phyloP scores from a whole-genome alignment of 2,113 vertebrate genomes.

The Myiozetetes cayanensis region DNA sequence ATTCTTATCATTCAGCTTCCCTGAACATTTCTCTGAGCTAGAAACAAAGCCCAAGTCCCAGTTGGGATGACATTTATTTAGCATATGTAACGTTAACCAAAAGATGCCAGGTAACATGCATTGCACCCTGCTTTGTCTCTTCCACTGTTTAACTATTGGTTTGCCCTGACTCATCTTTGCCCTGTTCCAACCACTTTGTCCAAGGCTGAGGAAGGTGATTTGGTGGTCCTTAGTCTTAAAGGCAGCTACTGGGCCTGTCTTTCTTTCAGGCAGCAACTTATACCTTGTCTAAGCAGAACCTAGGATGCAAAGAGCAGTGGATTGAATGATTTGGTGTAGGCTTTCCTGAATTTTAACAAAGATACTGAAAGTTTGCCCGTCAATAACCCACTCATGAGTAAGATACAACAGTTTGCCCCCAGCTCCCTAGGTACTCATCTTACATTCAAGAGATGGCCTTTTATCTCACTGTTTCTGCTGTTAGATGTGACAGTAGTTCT shows the following conservation, averaged over 20 bases:
- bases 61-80: slow-evolving; percentile 19
- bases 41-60: slow-evolving; percentile 8
- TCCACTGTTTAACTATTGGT: background rate
- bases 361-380: background rate
- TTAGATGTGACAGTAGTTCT: background rate
- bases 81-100: slow-evolving; percentile 12
- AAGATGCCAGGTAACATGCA: background rate
- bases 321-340: background rate
- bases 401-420: background rate
- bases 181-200: background rate
- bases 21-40: background rate
- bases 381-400: background rate
- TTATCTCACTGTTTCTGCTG: background rate
- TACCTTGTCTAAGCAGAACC: background rate
- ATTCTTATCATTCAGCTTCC: background rate
- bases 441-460: background rate
- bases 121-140: background rate
- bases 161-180: background rate
- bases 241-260: background rate
- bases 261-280: background rate
- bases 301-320: background rate
- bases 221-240: background rate
- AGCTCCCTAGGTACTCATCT: background rate
- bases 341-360: background rate
- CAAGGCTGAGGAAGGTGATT: background rate